phyloP scores from a whole-genome alignment of 1,140 invertebrate genomes.

The Pogonomyrmex barbatus region DNA sequence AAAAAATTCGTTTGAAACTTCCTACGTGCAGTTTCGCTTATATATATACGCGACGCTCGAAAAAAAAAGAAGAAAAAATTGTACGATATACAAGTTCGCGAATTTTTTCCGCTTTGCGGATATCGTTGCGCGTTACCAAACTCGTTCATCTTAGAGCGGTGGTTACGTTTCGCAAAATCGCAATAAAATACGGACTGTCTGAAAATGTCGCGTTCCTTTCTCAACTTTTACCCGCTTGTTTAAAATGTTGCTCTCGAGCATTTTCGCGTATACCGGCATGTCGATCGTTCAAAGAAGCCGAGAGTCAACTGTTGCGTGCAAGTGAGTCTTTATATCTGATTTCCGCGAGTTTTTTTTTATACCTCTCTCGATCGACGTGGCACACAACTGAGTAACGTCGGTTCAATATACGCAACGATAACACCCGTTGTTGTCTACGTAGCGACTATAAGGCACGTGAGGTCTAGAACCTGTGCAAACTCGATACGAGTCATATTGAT shows the following conservation, averaged over 20 bases:
- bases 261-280: conserved; percentile 41
- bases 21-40: not conserved
- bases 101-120: not conserved
- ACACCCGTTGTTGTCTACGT: conserved; percentile 47
- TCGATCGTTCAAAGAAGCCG: conserved; percentile 40
- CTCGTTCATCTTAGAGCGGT: not conserved
- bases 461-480: conserved; percentile 12
- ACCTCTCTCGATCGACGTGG: conserved; percentile 59
- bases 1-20: conserved; percentile 25
- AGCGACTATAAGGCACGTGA: conserved; percentile 16
- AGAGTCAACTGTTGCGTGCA: conserved; percentile 60
- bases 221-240: conserved; percentile 1
- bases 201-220: not conserved
- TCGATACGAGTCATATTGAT: conserved; percentile 17
- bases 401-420: conserved; percentile 52
- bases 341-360: conserved; percentile 51
- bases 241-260: conserved; percentile 5
- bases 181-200: not conserved
- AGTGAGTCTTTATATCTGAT: conserved; percentile 61
- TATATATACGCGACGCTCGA: conserved; percentile 2
- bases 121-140: conserved; percentile 2
- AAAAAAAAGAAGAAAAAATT: not conserved
- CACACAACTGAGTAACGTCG: conserved; percentile 29
- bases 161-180: not conserved
- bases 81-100: not conserved